Base-by-base conservation (phyloP, 1,140 invertebrate species). In the Chelonus insularis region DNA sequence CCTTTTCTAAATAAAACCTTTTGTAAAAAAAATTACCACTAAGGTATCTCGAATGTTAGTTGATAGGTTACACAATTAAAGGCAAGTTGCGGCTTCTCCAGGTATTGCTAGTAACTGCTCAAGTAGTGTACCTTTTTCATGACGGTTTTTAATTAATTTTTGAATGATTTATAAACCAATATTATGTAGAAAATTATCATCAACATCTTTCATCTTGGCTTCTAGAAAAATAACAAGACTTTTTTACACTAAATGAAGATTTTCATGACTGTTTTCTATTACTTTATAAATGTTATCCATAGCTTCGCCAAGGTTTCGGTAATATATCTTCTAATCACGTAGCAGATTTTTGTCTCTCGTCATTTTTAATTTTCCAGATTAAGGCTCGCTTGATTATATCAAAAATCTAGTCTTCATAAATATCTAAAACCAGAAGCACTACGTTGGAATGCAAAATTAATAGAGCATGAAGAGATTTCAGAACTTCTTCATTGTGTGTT, bases 1-100 rank as follows among this genome's bases (percentile, higher is more conserved):
- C 78, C 77, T 76, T 82, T 82, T 9, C 80, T 79, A 65, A 85
- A 85, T 0, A 87, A 71, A 8, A 80, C 80, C 74, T 86, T 86
- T 21, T 84, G 74, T 8, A 87, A 72, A n/a, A n/a, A n/a, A n/a
- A n/a, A 83, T 72, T 48, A 86, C 66, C n/a, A 86, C 79, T 34
- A 86, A 71, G 43, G 78, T 75, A 59, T 86, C 84, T 60, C 83
- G 70, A 55, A 86, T 70, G 5, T 65, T 77, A 1, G 72, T 64
- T 0, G 82, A 84, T 6, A 81, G n/a, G n/a, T n/a, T n/a, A 60
- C 51, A 78, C 74, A 21, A 83, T 77, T 14, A 86, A 56, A 6
- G 84, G 83, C 14, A 85, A 69, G 51, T 75, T n/a, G 81, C 80
- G 20, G 74, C 67, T 16, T 48, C 41, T 41, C 70, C 76, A 3